Evolutionary conservation across 2,797 vertebrate species (phyloP).

Genomic region (Xiphorhynchus erythropygius): DNA sequence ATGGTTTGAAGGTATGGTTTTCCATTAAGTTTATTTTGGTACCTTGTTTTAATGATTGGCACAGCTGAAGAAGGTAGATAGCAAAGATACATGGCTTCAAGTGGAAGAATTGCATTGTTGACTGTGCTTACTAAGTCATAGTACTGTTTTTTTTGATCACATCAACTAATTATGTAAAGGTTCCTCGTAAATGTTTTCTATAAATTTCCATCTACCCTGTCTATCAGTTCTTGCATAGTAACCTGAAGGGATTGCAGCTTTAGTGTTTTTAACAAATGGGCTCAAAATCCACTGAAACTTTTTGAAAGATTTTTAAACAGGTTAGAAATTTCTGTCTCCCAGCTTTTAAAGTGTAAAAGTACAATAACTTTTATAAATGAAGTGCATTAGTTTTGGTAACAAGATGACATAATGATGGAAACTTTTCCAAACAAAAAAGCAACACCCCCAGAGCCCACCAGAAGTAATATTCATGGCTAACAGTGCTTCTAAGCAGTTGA

Average conservation of each 20-base stretch:
- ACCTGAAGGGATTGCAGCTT: background rate
- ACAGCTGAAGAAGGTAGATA: background rate
- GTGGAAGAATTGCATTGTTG: background rate
- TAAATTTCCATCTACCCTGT: background rate
- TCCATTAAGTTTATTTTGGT: background rate
- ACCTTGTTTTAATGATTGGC: background rate
- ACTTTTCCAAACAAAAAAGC: background rate
- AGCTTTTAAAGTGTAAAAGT: background rate
- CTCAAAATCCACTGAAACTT: background rate
- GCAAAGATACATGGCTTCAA: background rate
- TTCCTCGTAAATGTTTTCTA: background rate
- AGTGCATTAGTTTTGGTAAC: background rate
- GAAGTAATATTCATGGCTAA: background rate
- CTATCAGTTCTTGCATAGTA: background rate
- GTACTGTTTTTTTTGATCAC: background rate
- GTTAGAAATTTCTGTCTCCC: background rate
- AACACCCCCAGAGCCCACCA: background rate
- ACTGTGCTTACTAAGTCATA: background rate
- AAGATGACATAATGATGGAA: background rate
- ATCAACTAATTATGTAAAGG: background rate
- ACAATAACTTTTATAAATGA: background rate
- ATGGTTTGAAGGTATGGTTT: background rate
- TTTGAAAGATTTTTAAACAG: background rate
- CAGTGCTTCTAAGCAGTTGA: background rate
- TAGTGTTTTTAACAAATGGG: background rate